Evolutionary conservation across 2,888 invertebrate species (phyloP).

Genomic region (Phyto melanocephala): DNA sequence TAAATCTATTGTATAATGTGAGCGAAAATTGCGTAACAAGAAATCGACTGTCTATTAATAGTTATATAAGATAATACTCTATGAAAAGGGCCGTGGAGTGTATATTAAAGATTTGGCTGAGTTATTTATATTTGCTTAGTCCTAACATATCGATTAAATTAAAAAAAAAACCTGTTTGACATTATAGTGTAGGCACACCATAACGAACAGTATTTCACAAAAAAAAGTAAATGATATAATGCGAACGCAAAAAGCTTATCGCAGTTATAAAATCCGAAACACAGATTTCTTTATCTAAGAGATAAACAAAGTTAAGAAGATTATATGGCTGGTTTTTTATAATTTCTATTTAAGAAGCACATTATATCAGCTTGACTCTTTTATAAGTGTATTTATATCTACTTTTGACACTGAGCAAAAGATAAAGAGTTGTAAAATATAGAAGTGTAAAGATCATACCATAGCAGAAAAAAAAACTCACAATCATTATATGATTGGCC

Average conservation of each 20-base stretch:
- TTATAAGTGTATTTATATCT: background rate
- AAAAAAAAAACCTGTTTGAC: no score
- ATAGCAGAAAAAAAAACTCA: constrained; percentile 6
- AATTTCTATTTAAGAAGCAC: background rate
- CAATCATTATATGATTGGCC: constrained; percentile 51
- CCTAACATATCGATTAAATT: no score
- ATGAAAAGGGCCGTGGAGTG: no score
- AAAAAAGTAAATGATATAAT: background rate
- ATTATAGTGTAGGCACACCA: no score
- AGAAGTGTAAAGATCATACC: constrained; percentile 33
- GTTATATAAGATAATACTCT: no score
- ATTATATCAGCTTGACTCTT: constrained; percentile 2
- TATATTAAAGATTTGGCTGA: no score
- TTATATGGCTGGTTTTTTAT: constrained; percentile 5
- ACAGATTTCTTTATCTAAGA: constrained; percentile 35
- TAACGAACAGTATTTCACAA: background rate
- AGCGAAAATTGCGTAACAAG: no score
- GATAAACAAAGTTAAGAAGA: constrained; percentile 45
- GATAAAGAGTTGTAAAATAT: constrained; percentile 17
- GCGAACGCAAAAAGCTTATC: constrained; percentile 42
- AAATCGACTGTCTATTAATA: no score
- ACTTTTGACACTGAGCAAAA: constrained; percentile 2
- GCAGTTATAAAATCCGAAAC: constrained; percentile 26
- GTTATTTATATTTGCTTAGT: no score
- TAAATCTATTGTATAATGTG: no score